Conservation (phyloP, 2,888 invertebrate species). For the Hemistola chrysoprasaria region DNA sequence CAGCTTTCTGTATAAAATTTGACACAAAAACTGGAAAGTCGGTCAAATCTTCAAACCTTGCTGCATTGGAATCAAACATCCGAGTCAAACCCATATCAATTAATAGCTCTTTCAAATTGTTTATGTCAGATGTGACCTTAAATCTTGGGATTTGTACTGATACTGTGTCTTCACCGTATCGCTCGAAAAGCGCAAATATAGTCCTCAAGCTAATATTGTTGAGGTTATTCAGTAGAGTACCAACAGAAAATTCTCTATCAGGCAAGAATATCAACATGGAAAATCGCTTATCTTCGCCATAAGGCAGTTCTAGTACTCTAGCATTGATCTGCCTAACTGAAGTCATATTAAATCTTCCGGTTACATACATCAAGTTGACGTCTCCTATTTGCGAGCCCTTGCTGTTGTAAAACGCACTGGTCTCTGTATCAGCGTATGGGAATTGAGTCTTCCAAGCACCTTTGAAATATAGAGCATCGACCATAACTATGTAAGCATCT, state of each 20-base stretch:
- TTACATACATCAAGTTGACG: constrained; percentile 57
- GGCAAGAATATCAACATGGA: constrained; percentile 86
- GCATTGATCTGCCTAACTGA: constrained; percentile 43
- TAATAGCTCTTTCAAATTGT: constrained; percentile 67
- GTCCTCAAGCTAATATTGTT: constrained; percentile 61
- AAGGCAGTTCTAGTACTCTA: constrained; percentile 59
- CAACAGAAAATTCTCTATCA: constrained; percentile 56
- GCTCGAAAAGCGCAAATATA: constrained; percentile 65
- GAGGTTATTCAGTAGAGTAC: constrained; percentile 73
- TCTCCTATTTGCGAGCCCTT: constrained; percentile 48
- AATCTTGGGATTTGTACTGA: constrained; percentile 83
- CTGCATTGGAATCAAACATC: constrained; percentile 50
- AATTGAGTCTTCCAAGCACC: constrained; percentile 58
- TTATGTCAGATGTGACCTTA: constrained; percentile 72
- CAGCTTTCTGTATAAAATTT: constrained; percentile 65
- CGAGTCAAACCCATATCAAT: constrained; percentile 61
- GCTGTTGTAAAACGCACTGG: constrained; percentile 53
- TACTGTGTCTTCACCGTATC: constrained; percentile 60
- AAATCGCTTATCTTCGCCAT: constrained; percentile 59
- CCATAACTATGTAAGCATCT: constrained; percentile 43
- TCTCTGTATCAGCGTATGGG: constrained; percentile 46
- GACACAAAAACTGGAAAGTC: constrained; percentile 47
- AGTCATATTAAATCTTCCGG: constrained; percentile 40
- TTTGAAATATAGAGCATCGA: constrained; percentile 67
- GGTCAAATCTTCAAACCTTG: constrained; percentile 47